Percentiles rank a stretch among this genome's conserved stretches.
Conservation (phyloP, 2,113 vertebrate genomes). For the Dromas ardeola region DNA sequence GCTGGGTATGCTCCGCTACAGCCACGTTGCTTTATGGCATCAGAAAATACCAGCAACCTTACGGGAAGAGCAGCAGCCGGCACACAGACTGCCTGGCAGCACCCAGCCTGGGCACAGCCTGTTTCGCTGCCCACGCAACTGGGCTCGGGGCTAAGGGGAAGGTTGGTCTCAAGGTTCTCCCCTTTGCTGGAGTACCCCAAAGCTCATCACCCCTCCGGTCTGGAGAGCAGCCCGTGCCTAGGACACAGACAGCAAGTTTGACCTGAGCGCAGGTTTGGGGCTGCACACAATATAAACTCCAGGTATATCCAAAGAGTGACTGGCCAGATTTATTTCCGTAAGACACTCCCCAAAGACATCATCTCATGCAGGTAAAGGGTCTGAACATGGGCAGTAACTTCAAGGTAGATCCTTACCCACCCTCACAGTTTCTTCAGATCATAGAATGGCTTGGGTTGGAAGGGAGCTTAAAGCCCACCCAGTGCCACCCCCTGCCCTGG, state of each 20-base stretch:
- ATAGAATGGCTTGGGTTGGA: no score
- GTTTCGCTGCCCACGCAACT: accelerated
- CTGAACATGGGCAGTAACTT: background rate
- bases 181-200: background rate
- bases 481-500: no score
- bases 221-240: background rate
- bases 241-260: accelerated
- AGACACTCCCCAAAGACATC: background rate
- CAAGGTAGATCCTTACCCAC: background rate
- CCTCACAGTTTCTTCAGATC: background rate
- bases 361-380: background rate
- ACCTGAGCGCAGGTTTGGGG: background rate
- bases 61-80: background rate
- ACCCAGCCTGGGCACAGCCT: background rate
- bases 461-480: no score
- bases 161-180: background rate
- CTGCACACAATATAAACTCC: accelerated
- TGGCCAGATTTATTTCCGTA: background rate
- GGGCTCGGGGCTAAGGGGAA: background rate
- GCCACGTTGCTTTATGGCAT: background rate
- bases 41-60: background rate
- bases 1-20: background rate
- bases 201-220: background rate
- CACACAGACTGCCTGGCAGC: background rate
- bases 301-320: background rate